Evolutionary conservation across 2,888 invertebrate genomes (phyloP), one percentile per base, ranked within the genome.

Genomic region (Dynastes tityus): DNA sequence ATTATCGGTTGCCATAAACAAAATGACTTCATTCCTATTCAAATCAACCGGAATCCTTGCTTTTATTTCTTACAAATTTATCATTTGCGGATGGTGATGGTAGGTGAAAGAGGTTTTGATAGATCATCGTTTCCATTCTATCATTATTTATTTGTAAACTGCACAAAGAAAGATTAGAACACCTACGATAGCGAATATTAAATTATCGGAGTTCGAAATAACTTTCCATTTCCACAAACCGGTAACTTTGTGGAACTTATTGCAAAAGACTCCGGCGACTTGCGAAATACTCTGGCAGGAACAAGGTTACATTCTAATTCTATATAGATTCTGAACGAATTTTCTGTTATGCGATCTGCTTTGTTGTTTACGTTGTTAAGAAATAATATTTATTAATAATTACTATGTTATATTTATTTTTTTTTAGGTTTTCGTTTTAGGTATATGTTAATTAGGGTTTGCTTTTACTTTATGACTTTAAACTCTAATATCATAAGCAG

Each of bases 291-390:
- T 22, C 16, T 27, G 22, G 22, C 55, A 27, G 32, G 67, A 67
- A 45, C 67, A 67, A 67, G 67, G 67, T 67, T 67, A 67, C 67
- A 45, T 67, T 67, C 67, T 49, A 45, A 45, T 67, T 67, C 49
- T 16, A 11, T 11, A 63, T 16, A 55, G 32, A 32, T 11, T 63
- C 27, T 32, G 27, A 32, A 32, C 32, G n/a, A 55, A 55, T 55
- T 55, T 55, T 55, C 11, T 55, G 16, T 13, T 55, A 16, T 55
- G 55, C 16, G n/a, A 55, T 55, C 16, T 55, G 16, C 5, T 16
- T 55, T 55, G 55, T 16, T 16, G 13, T 55, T 55, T 55, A 5
- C 6, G n/a, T 55, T 55, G 22, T 16, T 55, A 16, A 55, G 55
- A 55, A 55, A n/a, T 53, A 53, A 53, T 11, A 53, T n/a, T 45